These are phyloP conservation scores for Drosophila cardini DNA, from an alignment of 1,140 invertebrate genomes.

Conservation along the genomic window DNA sequence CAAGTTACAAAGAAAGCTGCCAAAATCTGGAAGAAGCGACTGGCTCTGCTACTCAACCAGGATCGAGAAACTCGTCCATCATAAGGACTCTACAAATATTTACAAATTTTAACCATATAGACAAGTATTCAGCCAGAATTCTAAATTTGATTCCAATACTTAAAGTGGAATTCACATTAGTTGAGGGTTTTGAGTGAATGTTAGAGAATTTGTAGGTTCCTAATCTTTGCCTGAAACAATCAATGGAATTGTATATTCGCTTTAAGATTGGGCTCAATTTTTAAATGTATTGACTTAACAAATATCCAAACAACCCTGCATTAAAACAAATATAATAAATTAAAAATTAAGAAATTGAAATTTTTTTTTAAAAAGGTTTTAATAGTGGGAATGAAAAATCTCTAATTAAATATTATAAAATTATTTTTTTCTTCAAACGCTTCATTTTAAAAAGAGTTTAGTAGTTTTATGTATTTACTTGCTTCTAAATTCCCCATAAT, in stretches of 20 bases:
- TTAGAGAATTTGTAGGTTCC: neutral
- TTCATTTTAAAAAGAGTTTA: no score
- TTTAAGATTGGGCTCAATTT: constrained; percentile 2
- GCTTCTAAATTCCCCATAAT: neutral
- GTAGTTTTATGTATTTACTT: no score
- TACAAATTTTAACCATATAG: neutral
- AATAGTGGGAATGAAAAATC: no score
- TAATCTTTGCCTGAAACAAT: neutral
- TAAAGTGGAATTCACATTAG: neutral
- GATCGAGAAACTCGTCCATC: neutral
- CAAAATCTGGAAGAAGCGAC: neutral
- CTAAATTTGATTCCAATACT: neutral
- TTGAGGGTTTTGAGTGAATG: neutral
- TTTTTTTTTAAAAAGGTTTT: no score
- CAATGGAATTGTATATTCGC: neutral
- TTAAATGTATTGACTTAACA: neutral
- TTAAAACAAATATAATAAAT: no score
- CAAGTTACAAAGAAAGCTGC: neutral
- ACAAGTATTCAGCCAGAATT: neutral
- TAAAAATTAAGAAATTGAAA: no score
- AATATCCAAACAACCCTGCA: no score
- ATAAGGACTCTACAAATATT: neutral
- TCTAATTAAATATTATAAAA: no score
- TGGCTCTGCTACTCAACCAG: neutral
- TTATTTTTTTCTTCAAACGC: no score